phyloP scores from a whole-genome alignment of 2,888 invertebrate genomes.

The Tetragonula carbonaria region DNA sequence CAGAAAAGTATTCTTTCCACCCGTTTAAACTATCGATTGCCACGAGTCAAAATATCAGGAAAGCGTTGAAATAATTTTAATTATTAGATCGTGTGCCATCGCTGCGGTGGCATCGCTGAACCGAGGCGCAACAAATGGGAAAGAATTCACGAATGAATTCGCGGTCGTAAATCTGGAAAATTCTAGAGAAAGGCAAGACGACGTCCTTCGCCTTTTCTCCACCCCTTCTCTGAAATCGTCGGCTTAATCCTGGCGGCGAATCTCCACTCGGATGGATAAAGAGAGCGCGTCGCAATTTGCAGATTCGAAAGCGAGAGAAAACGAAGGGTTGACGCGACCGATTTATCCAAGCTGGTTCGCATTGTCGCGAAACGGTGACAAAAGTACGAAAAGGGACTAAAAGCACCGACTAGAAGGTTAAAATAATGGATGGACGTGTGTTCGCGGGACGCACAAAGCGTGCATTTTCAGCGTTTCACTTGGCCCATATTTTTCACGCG shows the following conservation, averaged over 20 bases:
- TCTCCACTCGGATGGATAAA: not conserved
- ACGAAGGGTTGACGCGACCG: not conserved
- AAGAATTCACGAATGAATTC: too few species aligned
- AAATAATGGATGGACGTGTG: conserved; percentile 24
- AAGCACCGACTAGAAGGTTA: conserved; percentile 19
- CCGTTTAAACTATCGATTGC: too few species aligned
- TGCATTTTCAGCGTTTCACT: conserved; percentile 30
- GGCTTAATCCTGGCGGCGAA: not conserved
- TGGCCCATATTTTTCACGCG: conserved; percentile 29
- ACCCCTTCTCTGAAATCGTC: not conserved
- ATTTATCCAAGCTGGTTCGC: conserved; percentile 6
- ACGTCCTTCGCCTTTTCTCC: not conserved
- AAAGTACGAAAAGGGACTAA: not conserved
- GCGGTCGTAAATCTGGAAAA: too few species aligned
- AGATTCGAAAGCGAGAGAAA: conserved; percentile 5
- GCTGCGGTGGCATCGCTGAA: too few species aligned
- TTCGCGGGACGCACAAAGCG: conserved; percentile 14
- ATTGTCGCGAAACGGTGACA: conserved; percentile 3
- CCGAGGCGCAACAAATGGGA: too few species aligned
- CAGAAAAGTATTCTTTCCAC: too few species aligned
- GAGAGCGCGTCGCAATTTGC: not conserved
- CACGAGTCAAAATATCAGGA: too few species aligned
- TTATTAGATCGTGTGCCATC: too few species aligned
- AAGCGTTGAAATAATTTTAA: too few species aligned
- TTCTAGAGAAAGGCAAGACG: too few species aligned